These are phyloP conservation scores for Mycetomoellerius zeteki DNA, from an alignment of 1,140 invertebrate genomes.

Conservation along the genomic window DNA sequence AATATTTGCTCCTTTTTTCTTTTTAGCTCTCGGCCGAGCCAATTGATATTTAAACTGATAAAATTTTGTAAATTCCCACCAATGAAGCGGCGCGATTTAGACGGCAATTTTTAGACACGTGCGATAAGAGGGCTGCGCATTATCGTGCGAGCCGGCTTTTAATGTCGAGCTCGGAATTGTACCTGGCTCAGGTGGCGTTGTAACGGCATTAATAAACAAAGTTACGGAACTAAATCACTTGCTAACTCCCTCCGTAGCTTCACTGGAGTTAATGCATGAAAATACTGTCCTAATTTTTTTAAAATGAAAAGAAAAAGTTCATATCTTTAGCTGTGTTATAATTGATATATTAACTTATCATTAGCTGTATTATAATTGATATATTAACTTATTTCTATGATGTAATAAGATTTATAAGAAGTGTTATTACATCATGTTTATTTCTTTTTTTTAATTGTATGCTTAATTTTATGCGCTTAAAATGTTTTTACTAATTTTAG, in stretches of 20 bases:
- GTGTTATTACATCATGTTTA: background rate
- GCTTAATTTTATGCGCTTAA: background rate
- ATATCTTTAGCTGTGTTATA: background rate
- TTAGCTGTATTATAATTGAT: background rate
- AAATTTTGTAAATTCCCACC: slow-evolving; percentile 71
- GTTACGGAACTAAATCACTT: slow-evolving; percentile 61
- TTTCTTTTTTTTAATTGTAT: background rate
- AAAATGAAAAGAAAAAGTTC: background rate
- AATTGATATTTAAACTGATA: slow-evolving; percentile 25
- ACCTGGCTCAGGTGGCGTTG: slow-evolving; percentile 82
- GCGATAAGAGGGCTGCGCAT: slow-evolving; percentile 67
- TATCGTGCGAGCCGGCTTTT: slow-evolving; percentile 80
- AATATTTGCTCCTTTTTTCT: slow-evolving; percentile 28
- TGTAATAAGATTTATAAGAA: background rate
- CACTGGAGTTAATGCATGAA: background rate
- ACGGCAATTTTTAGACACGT: slow-evolving; percentile 50
- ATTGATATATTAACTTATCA: background rate
- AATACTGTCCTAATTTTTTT: background rate
- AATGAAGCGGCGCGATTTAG: slow-evolving; percentile 27
- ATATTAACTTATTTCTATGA: background rate
- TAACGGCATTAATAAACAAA: slow-evolving; percentile 83
- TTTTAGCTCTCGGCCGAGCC: slow-evolving; percentile 8
- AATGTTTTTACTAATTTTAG: slow-evolving; percentile 2
- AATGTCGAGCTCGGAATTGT: slow-evolving; percentile 82
- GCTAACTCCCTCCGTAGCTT: background rate